A percentile compares a stretch with the other conserved stretches of the same genome.
phyloP scores from a whole-genome alignment of 2,113 vertebrate genomes.

The Sturnira hondurensis region DNA sequence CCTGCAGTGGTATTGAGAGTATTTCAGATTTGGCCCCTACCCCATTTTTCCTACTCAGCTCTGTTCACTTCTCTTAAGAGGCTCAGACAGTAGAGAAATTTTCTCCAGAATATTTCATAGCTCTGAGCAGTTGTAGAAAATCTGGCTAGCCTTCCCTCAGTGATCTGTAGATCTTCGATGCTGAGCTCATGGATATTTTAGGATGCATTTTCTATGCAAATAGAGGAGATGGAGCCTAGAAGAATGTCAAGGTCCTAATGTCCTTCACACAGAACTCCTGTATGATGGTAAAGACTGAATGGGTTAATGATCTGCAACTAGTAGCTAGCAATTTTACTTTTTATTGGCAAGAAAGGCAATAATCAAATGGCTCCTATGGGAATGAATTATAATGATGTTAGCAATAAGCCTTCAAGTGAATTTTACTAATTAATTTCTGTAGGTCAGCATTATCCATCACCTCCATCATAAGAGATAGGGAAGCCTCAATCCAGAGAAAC shows the following conservation, averaged over 20 bases:
- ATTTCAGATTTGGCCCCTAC: neutral
- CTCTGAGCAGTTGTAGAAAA: neutral
- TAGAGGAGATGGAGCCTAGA: neutral
- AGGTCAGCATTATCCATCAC: constrained; percentile 57
- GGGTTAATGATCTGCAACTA: constrained; percentile 57
- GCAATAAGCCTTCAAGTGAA: constrained; percentile 63
- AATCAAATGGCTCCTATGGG: constrained; percentile 63
- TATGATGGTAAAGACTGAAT: constrained; percentile 11
- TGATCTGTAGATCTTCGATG: neutral
- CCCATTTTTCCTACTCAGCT: neutral
- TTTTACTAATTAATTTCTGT: constrained; percentile 73
- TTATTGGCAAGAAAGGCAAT: constrained; percentile 68
- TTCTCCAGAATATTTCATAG: neutral
- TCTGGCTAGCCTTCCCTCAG: neutral
- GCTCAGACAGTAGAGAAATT: neutral
- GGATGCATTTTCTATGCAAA: neutral
- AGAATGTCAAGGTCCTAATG: neutral
- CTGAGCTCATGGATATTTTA: neutral
- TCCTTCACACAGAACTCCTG: neutral
- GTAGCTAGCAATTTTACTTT: constrained; percentile 63
- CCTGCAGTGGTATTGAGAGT: neutral
- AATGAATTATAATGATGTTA: constrained; percentile 68
- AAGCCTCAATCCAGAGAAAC: constrained; percentile 22
- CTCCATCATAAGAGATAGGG: constrained; percentile 39
- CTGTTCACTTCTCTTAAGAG: neutral